phyloP scores from a whole-genome alignment of 2,113 vertebrate species.

The Hippotragus niger region DNA sequence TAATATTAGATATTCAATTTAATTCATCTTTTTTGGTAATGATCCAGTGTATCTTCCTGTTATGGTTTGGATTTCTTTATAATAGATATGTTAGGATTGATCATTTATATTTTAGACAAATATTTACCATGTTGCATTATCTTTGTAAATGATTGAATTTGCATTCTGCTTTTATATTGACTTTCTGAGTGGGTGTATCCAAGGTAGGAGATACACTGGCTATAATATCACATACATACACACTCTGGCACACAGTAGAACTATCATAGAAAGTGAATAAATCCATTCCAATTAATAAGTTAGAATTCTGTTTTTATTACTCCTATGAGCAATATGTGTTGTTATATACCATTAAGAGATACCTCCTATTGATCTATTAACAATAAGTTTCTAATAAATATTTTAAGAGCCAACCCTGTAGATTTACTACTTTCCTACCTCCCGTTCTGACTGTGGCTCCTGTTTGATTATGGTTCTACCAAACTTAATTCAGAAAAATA shows the following conservation, averaged over 20 bases:
- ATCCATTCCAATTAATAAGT: neutral
- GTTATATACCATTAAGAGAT: neutral
- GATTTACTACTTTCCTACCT: neutral
- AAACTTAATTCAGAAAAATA: neutral
- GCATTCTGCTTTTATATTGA: neutral
- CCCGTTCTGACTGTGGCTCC: neutral
- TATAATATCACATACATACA: neutral
- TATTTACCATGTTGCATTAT: neutral
- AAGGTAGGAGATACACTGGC: neutral
- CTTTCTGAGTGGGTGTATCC: neutral
- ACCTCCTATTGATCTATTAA: neutral
- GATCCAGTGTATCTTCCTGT: neutral
- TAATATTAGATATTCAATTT: neutral
- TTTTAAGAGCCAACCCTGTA: neutral
- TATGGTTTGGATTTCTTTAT: neutral
- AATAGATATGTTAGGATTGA: neutral
- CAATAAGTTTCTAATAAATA: neutral
- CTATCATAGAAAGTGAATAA: neutral
- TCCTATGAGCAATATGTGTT: neutral
- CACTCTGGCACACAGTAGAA: neutral
- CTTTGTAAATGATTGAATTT: neutral
- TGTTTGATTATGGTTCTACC: neutral
- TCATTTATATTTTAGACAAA: neutral
- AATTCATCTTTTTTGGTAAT: neutral
- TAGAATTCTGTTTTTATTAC: neutral